Percentiles rank a stretch among this genome's conserved stretches.
Evolutionary conservation across 1,140 invertebrate species (phyloP).

Genomic region (Apis laboriosa): DNA sequence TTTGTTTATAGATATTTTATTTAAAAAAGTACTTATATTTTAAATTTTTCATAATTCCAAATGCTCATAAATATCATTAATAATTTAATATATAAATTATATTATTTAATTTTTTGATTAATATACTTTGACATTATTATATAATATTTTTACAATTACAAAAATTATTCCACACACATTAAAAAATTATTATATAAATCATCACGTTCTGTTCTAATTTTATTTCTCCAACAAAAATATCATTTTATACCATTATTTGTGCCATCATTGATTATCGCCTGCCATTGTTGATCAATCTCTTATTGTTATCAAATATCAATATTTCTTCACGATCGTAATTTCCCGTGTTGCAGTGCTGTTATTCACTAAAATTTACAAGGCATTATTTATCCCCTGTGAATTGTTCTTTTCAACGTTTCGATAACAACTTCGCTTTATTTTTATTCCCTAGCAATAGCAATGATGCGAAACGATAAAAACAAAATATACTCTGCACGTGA

Average conservation of each 20-base stretch:
- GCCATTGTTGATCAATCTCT: not conserved
- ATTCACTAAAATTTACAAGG: not conserved
- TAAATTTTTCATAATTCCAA: too few species aligned
- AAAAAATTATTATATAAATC: too few species aligned
- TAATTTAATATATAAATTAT: too few species aligned
- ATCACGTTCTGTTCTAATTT: too few species aligned
- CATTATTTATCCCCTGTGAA: not conserved
- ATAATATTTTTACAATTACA: too few species aligned
- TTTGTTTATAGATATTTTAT: not conserved
- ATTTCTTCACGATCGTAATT: not conserved
- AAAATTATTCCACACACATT: too few species aligned
- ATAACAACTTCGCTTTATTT: conserved; percentile 10
- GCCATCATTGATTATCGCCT: too few species aligned
- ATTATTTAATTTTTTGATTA: too few species aligned
- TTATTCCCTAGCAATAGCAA: not conserved
- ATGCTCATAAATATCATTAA: too few species aligned
- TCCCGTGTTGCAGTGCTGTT: not conserved
- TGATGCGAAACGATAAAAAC: conserved; percentile 6
- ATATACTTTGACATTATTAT: too few species aligned
- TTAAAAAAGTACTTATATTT: not conserved
- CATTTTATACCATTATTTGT: too few species aligned
- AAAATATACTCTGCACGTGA: not conserved
- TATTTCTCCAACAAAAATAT: too few species aligned
- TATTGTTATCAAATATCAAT: not conserved
- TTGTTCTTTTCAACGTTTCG: not conserved